These are phyloP conservation scores for Trichoplax adhaerens DNA, from an alignment of 37 sponge, comb jelly and placozoan genomes.

Conservation along the genomic window DNA sequence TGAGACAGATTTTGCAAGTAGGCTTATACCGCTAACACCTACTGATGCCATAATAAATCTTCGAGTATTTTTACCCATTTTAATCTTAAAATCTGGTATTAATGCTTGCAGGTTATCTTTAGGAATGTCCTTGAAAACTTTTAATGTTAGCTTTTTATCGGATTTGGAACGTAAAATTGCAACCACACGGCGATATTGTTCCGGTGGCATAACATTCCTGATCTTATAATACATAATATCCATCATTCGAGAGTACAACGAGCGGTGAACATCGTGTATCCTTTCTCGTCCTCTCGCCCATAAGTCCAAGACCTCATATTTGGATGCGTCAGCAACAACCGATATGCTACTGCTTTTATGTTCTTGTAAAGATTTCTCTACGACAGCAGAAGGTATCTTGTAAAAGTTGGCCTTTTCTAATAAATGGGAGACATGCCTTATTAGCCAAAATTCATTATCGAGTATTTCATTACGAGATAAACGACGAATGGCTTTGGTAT, in stretches of 20 bases:
- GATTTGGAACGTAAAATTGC: slow-evolving; percentile 39
- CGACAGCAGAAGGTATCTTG: slow-evolving; percentile 25
- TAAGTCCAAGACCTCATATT: slow-evolving; percentile 35
- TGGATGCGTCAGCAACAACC: slow-evolving; percentile 33
- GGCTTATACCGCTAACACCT: slow-evolving; percentile 12
- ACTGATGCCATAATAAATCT: slow-evolving; percentile 30
- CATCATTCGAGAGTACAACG: not conserved
- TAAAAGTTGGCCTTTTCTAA: slow-evolving; percentile 57
- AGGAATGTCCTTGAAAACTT: slow-evolving; percentile 64
- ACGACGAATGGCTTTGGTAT: slow-evolving; percentile 26
- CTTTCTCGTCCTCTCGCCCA: slow-evolving; percentile 45
- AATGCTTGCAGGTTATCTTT: slow-evolving; percentile 45
- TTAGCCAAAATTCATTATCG: slow-evolving; percentile 55
- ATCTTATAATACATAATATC: not conserved
- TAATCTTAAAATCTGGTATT: slow-evolving; percentile 62
- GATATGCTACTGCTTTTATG: slow-evolving; percentile 38
- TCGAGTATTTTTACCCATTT: slow-evolving; percentile 47
- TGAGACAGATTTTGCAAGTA: slow-evolving; percentile 7
- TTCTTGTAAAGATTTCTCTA: slow-evolving; percentile 24
- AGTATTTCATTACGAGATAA: slow-evolving; percentile 42
- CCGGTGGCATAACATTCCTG: not conserved
- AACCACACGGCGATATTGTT: slow-evolving; percentile 46
- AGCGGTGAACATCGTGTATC: not conserved
- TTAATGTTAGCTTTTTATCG: slow-evolving; percentile 29
- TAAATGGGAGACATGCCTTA: slow-evolving; percentile 35